A percentile compares a stretch with the other conserved stretches of the same genome.
phyloP scores from a whole-genome alignment of 2,888 invertebrate species.

The Acrobeloides nanus region DNA sequence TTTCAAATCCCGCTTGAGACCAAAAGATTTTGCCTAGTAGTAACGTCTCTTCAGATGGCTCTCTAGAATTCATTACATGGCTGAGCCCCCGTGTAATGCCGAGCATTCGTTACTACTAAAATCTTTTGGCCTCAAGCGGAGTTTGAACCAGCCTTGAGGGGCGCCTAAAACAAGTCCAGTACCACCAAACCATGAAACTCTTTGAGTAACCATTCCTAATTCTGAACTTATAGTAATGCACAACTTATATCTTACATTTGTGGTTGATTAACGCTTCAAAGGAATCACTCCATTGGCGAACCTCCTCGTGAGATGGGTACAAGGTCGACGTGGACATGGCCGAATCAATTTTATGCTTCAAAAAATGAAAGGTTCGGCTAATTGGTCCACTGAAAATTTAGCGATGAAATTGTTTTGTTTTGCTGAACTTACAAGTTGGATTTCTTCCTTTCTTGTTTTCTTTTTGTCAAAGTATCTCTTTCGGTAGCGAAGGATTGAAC shows the following conservation, averaged over 20 bases:
- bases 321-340: conserved; percentile 40
- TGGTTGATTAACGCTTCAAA: conserved; percentile 41
- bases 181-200: too few species aligned
- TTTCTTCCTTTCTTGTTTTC: conserved; percentile 15
- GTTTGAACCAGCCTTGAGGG: too few species aligned
- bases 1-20: too few species aligned
- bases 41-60: too few species aligned
- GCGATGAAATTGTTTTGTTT: conserved; percentile 6
- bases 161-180: too few species aligned
- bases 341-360: conserved; percentile 39
- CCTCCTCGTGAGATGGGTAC: conserved; percentile 41
- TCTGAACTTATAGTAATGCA: not conserved
- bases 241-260: conserved; percentile 34
- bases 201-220: too few species aligned
- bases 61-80: too few species aligned
- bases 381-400: conserved; percentile 38
- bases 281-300: conserved; percentile 39
- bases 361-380: conserved; percentile 37
- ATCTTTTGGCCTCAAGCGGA: too few species aligned
- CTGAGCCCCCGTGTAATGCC: too few species aligned
- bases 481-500: too few species aligned
- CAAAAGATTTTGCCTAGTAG: too few species aligned
- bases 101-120: too few species aligned
- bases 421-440: conserved; percentile 21
- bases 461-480: conserved; percentile 7